These are phyloP conservation scores for Philonicus albiceps DNA, from an alignment of 2,888 invertebrate genomes.

Conservation along the genomic window DNA sequence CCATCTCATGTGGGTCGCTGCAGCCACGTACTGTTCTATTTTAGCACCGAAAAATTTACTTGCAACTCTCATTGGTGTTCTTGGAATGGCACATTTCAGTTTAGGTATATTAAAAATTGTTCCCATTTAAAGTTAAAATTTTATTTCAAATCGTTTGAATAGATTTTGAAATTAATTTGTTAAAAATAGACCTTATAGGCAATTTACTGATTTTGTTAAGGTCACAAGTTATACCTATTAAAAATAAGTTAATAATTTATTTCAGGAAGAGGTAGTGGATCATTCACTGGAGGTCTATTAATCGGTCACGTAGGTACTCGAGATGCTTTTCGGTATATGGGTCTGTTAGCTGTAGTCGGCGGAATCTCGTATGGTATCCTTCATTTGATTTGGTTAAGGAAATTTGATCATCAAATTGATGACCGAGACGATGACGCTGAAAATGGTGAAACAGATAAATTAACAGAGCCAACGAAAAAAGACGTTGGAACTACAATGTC, in stretches of 20 bases:
- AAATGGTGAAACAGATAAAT: slow-evolving; percentile 70
- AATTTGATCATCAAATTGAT: slow-evolving; percentile 65
- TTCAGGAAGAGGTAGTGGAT: slow-evolving; percentile 78
- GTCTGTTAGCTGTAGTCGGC: slow-evolving; percentile 74
- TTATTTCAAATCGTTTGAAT: neutral
- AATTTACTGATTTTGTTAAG: neutral
- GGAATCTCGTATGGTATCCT: slow-evolving; percentile 75
- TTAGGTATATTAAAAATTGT: slow-evolving; percentile 65
- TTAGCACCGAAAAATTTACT: slow-evolving; percentile 83
- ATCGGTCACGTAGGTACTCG: slow-evolving; percentile 79
- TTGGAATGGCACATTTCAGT: slow-evolving; percentile 90
- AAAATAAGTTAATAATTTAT: neutral
- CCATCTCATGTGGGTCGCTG: slow-evolving; percentile 90
- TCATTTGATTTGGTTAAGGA: slow-evolving; percentile 77
- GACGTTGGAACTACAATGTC: slow-evolving; percentile 77
- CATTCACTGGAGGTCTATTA: slow-evolving; percentile 79
- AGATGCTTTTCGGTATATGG: slow-evolving; percentile 82
- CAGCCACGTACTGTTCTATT: slow-evolving; percentile 85
- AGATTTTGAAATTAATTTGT: neutral
- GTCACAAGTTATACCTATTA: too few species aligned
- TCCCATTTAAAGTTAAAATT: too few species aligned
- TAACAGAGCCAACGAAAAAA: slow-evolving; percentile 72
- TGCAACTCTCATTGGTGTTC: slow-evolving; percentile 85
- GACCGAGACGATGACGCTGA: slow-evolving; percentile 61
- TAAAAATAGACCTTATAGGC: neutral